Percentiles rank a stretch among this genome's conserved stretches.
These are phyloP conservation scores for Xenus cinereus DNA, from an alignment of 2,113 vertebrate species.

Conservation along the genomic window DNA sequence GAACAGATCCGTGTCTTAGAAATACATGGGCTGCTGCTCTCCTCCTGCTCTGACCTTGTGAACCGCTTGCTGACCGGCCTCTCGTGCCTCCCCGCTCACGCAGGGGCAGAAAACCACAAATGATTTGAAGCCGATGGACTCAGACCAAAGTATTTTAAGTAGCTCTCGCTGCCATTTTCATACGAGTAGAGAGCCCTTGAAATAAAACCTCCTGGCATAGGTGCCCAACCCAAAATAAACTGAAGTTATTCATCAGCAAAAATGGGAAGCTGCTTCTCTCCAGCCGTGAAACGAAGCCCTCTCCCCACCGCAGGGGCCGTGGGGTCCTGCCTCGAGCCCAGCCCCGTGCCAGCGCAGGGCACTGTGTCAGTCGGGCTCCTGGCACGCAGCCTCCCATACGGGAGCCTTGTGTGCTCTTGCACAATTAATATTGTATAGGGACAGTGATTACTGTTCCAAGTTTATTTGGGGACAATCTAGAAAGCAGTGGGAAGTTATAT, in stretches of 20 bases:
- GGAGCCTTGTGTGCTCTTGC: not conserved
- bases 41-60: not conserved
- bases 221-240: not conserved
- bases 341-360: not conserved
- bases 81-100: not conserved
- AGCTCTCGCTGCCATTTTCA: conserved; percentile 15
- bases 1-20: not conserved
- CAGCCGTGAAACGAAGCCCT: not conserved
- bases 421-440: not conserved
- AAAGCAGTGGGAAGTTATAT: not conserved
- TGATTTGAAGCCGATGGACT: not conserved
- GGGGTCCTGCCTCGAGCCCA: accelerated
- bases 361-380: not conserved
- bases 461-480: not conserved
- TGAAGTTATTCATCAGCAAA: not conserved
- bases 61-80: not conserved
- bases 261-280: not conserved
- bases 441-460: not conserved
- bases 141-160: conserved; percentile 31
- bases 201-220: conserved; percentile 18
- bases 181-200: not conserved
- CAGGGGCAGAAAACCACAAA: not conserved
- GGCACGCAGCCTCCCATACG: not conserved
- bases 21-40: not conserved
- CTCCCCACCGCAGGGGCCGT: not conserved